Percentiles rank a stretch among this genome's conserved stretches.
Evolutionary conservation across 2,888 invertebrate species (phyloP).

Genomic region (Oscheius onirici): DNA sequence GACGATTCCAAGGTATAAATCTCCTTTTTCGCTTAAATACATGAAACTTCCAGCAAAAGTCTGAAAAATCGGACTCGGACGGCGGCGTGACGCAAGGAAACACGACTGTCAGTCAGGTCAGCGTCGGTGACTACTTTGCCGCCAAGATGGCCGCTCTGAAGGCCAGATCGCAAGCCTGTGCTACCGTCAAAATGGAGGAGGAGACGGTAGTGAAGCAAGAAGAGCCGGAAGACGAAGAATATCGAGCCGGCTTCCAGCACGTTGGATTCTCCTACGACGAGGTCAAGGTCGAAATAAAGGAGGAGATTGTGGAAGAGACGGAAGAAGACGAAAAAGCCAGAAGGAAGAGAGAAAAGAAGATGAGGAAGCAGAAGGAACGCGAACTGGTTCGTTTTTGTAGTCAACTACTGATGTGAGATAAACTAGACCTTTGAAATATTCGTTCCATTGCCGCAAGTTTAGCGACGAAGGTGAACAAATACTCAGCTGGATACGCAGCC

Average conservation of each 20-base stretch:
- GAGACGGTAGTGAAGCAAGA: conserved; percentile 3
- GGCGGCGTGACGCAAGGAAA: conserved; percentile 8
- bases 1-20: conserved; percentile 37
- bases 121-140: conserved; percentile 66
- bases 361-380: not conserved
- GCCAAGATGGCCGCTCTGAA: conserved; percentile 60
- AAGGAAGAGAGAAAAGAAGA: not conserved
- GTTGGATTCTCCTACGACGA: not conserved
- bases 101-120: conserved; percentile 48
- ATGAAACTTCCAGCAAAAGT: no score
- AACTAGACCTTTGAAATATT: no score
- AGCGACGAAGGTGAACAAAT: no score
- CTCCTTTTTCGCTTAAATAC: no score
- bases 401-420: no score
- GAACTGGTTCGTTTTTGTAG: not conserved
- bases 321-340: conserved; percentile 2
- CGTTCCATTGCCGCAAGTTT: no score
- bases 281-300: not conserved
- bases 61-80: not conserved
- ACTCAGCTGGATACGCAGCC: no score
- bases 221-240: conserved; percentile 1
- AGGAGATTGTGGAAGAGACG: not conserved
- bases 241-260: not conserved
- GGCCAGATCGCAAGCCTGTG: conserved; percentile 20
- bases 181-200: not conserved